Evolutionary conservation across 2,113 vertebrate species (phyloP).

Genomic region (Pelodiscus sinensis): DNA sequence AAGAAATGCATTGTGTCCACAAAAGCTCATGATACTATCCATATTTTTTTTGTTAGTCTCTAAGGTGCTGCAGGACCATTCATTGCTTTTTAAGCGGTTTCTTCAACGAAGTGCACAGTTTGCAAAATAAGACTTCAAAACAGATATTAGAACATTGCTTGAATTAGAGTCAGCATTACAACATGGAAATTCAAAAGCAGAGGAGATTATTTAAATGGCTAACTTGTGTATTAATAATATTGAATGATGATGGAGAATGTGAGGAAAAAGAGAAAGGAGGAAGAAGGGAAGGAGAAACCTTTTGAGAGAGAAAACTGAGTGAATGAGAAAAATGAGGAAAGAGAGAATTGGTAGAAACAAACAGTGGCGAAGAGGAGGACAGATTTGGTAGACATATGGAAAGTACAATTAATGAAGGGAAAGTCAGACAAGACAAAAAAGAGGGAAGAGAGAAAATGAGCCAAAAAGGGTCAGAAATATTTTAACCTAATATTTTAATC

Average conservation of each 20-base stretch:
- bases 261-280: not conserved
- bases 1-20: too few species aligned
- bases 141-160: too few species aligned
- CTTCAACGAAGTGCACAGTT: too few species aligned
- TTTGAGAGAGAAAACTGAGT: not conserved
- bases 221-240: slow-evolving; percentile 33
- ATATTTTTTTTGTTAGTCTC: too few species aligned
- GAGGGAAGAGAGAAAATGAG: not conserved
- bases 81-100: too few species aligned
- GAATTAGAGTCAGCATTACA: too few species aligned
- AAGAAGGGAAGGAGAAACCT: not conserved
- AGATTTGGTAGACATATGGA: slow-evolving; percentile 8
- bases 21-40: too few species aligned
- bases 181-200: not conserved
- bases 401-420: not conserved
- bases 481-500: not conserved
- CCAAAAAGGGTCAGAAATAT: not conserved
- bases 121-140: too few species aligned
- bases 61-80: too few species aligned
- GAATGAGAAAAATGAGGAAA: not conserved
- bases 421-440: not conserved
- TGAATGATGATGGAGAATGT: not conserved
- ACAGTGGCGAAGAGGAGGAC: not conserved
- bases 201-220: slow-evolving; percentile 37
- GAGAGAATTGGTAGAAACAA: not conserved